phyloP scores from a whole-genome alignment of 2,797 vertebrate genomes.

The Buphagus erythrorhynchus region DNA sequence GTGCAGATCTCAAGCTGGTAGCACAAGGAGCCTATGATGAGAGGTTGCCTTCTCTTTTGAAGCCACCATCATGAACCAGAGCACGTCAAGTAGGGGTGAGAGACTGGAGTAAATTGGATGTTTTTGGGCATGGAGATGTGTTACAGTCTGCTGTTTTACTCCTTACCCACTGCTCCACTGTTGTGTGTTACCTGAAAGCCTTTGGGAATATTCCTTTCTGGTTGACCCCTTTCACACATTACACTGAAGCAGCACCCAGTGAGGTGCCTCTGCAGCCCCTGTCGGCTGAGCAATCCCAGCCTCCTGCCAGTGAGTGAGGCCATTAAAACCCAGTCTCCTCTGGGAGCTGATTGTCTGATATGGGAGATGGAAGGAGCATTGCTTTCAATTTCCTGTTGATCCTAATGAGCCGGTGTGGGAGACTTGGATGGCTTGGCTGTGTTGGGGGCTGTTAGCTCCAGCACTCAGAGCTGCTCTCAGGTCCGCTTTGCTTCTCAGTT shows the following conservation, averaged over 20 bases:
- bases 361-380: background rate
- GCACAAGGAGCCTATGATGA: background rate
- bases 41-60: background rate
- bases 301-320: background rate
- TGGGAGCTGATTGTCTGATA: background rate
- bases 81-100: rapidly evolving
- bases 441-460: background rate
- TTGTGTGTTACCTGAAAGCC: background rate
- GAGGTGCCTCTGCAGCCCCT: background rate
- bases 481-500: background rate
- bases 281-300: rapidly evolving
- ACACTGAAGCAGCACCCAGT: background rate
- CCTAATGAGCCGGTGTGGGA: background rate
- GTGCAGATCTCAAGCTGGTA: background rate
- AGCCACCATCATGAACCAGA: background rate
- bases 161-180: background rate
- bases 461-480: background rate
- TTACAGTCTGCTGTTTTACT: background rate
- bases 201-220: background rate
- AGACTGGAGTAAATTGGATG: rapidly evolving
- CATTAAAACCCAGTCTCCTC: conserved; percentile 1
- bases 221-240: rapidly evolving
- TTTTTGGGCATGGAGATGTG: background rate
- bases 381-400: conserved; percentile 33
- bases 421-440: background rate